Conservation (phyloP, 2,888 invertebrate species). For the Volucella bombylans region DNA sequence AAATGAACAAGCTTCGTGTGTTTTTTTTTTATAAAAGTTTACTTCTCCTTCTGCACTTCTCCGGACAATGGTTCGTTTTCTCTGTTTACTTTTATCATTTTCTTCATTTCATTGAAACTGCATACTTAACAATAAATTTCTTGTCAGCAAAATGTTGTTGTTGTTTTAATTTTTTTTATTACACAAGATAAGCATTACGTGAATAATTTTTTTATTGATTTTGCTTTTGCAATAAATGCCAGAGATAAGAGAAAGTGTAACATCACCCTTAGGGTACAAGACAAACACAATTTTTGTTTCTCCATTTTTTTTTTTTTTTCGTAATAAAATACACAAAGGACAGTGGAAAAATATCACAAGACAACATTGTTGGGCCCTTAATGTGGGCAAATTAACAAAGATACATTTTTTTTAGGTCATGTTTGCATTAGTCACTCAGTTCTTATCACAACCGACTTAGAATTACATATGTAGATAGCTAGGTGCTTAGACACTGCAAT, state of each 20-base stretch:
- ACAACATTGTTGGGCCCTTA: conserved; percentile 22
- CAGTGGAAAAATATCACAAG: conserved; percentile 61
- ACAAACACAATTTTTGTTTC: background rate
- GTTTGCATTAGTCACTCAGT: conserved; percentile 54
- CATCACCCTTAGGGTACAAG: conserved; percentile 51
- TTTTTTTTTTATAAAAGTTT: background rate
- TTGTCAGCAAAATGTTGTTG: background rate
- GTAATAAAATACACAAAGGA: conserved; percentile 30
- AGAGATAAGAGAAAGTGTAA: conserved; percentile 63
- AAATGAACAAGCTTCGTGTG: conserved; percentile 8
- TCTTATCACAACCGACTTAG: conserved; percentile 70
- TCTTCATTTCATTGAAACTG: background rate
- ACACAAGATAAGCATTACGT: conserved; percentile 19
- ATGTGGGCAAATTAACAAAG: conserved; percentile 43
- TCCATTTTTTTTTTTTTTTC: background rate
- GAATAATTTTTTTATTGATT: conserved; percentile 20
- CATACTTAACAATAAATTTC: too few relatives aligned
- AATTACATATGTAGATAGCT: conserved; percentile 12
- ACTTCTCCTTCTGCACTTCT: conserved; percentile 7
- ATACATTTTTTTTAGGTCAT: conserved; percentile 46
- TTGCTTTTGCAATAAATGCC: conserved; percentile 36
- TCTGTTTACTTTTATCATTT: conserved; percentile 4
- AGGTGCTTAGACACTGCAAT: conserved; percentile 27
- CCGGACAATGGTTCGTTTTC: background rate
- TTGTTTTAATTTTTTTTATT: conserved; percentile 11